A percentile compares a stretch with the other conserved stretches of the same genome.
Evolutionary conservation across 2,113 vertebrate genomes (phyloP).

Genomic region (Zosterops pallidus): DNA sequence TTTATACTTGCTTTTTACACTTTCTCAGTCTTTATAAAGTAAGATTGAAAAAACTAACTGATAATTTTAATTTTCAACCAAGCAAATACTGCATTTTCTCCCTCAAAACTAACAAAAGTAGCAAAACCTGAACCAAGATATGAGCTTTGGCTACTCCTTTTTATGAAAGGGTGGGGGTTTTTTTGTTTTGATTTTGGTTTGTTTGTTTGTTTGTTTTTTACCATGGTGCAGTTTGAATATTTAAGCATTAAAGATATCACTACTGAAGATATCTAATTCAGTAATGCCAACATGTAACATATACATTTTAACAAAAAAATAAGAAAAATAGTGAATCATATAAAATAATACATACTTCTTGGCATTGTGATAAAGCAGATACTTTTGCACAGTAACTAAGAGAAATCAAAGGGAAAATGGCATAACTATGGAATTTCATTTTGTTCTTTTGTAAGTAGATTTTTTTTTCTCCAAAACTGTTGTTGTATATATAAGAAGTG

Average conservation of each 20-base stretch:
- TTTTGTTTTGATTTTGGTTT: too few relatives aligned
- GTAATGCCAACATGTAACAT: not conserved
- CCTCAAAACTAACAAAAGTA: not conserved
- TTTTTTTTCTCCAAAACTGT: not conserved
- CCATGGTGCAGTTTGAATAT: rapidly evolving
- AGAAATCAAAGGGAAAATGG: not conserved
- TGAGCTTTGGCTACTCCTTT: not conserved
- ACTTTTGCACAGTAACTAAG: not conserved
- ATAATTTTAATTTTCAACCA: not conserved
- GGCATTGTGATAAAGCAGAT: not conserved
- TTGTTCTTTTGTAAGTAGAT: not conserved
- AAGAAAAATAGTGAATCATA: not conserved
- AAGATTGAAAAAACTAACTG: not conserved
- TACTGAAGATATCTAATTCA: not conserved
- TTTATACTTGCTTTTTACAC: not conserved
- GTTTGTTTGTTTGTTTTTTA: not conserved
- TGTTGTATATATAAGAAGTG: not conserved
- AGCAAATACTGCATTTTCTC: not conserved
- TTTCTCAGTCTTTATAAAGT: not conserved
- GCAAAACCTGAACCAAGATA: rapidly evolving
- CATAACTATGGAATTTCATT: not conserved
- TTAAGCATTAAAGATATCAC: not conserved
- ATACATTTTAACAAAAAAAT: not conserved
- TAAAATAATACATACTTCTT: not conserved
- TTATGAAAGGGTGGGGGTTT: not conserved